These are phyloP conservation scores for Metellina segmentata DNA, from an alignment of 2,888 invertebrate genomes.

Conservation along the genomic window DNA sequence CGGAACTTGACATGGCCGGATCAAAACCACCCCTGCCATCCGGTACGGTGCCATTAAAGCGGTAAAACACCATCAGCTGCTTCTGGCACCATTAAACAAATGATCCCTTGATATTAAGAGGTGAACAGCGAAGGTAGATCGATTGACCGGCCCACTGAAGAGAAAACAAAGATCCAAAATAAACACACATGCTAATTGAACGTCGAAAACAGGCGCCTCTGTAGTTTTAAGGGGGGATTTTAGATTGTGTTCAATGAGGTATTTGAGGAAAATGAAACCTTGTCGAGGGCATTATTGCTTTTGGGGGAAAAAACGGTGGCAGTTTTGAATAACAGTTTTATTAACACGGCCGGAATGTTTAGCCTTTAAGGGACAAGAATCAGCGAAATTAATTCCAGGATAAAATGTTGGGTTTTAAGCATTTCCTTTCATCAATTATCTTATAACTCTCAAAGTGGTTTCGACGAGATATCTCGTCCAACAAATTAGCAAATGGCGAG, in stretches of 20 bases:
- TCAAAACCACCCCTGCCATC: constrained; percentile 25
- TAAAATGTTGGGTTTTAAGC: background rate
- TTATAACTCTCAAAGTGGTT: too few species aligned
- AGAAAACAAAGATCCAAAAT: constrained; percentile 50
- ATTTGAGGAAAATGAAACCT: background rate
- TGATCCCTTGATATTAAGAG: constrained; percentile 48
- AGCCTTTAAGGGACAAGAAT: too few species aligned
- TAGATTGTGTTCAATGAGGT: constrained; percentile 21
- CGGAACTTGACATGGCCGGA: constrained; percentile 3
- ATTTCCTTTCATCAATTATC: background rate
- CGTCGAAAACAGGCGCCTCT: constrained; percentile 44
- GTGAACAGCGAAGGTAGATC: constrained; percentile 14
- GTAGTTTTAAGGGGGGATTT: background rate
- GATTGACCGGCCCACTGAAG: constrained; percentile 39
- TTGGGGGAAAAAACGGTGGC: background rate
- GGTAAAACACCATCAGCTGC: constrained; percentile 42
- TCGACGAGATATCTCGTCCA: too few species aligned
- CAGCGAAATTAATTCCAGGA: background rate
- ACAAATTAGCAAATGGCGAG: too few species aligned
- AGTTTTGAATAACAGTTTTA: background rate
- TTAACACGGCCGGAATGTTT: background rate
- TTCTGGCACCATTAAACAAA: constrained; percentile 64
- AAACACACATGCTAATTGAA: constrained; percentile 64
- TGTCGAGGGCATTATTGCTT: background rate
- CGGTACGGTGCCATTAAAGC: constrained; percentile 20